Conservation (phyloP, 2,797 vertebrate species). For the Oreochromis mossambicus region DNA sequence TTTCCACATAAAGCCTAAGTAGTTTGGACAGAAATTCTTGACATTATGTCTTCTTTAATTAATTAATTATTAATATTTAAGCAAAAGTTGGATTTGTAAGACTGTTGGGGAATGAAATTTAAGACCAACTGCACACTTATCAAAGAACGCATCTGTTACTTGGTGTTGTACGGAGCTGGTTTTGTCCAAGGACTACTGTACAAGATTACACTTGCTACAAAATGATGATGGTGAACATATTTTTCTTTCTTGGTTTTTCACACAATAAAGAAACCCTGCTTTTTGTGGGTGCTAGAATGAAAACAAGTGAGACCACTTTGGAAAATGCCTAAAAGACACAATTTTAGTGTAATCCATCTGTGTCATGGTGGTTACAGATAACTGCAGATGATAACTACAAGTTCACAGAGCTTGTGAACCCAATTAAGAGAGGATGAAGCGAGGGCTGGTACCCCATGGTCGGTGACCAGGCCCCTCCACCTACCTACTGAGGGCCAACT, state of each 20-base stretch:
- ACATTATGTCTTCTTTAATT: background rate
- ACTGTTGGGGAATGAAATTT: background rate
- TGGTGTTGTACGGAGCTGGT: background rate
- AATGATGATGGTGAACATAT: background rate
- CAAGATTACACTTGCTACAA: background rate
- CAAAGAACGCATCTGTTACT: background rate
- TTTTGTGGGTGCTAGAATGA: background rate
- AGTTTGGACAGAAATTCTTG: background rate
- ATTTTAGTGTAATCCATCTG: rapidly evolving
- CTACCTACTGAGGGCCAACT: background rate
- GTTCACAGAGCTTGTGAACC: background rate
- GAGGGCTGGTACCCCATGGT: background rate
- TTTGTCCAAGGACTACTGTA: background rate
- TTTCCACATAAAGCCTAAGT: background rate
- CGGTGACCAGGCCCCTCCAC: background rate
- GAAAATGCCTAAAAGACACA: rapidly evolving
- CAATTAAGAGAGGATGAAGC: background rate
- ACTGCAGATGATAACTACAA: background rate
- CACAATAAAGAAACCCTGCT: background rate
- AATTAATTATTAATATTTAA: background rate
- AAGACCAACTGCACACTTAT: background rate
- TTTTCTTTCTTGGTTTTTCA: background rate
- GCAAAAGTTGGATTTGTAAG: background rate
- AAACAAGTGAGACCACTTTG: background rate
- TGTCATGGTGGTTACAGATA: background rate